These are phyloP conservation scores for Nasua narica DNA, from an alignment of 2,797 vertebrate species.

Conservation along the genomic window DNA sequence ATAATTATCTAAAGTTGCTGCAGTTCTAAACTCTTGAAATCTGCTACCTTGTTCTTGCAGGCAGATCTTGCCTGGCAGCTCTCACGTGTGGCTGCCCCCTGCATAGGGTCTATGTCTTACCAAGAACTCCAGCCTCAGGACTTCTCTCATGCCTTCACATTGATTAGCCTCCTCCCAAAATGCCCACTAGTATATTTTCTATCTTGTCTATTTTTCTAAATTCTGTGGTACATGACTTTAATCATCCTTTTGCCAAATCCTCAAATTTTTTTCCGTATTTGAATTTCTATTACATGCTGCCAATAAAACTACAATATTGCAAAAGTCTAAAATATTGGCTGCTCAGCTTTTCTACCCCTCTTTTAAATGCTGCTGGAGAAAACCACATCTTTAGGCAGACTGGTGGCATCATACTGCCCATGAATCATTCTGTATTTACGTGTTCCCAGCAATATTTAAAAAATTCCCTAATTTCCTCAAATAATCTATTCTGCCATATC, in stretches of 20 bases:
- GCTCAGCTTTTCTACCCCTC: background rate
- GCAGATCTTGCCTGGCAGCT: background rate
- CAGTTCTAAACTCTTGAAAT: background rate
- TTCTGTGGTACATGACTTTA: background rate
- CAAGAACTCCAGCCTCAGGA: background rate
- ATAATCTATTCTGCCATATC: background rate
- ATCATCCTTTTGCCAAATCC: background rate
- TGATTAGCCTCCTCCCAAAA: background rate
- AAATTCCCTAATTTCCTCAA: slow-evolving; percentile 6
- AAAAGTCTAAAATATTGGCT: slow-evolving; percentile 28
- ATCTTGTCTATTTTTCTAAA: background rate
- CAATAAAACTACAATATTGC: slow-evolving; percentile 24
- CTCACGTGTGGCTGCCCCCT: too few relatives aligned
- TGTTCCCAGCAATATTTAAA: background rate
- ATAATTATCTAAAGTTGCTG: background rate
- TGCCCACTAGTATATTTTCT: background rate
- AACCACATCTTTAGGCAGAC: background rate
- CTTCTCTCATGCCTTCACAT: background rate
- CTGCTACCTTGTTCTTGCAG: background rate
- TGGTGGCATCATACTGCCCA: background rate
- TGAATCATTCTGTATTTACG: background rate
- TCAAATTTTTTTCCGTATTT: background rate
- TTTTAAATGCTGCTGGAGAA: background rate
- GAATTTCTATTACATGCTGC: slow-evolving; percentile 16
- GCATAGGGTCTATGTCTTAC: background rate